Base-by-base conservation (phyloP, 2,888 invertebrate species). In the Lepidocyrtinus sp. region DNA sequence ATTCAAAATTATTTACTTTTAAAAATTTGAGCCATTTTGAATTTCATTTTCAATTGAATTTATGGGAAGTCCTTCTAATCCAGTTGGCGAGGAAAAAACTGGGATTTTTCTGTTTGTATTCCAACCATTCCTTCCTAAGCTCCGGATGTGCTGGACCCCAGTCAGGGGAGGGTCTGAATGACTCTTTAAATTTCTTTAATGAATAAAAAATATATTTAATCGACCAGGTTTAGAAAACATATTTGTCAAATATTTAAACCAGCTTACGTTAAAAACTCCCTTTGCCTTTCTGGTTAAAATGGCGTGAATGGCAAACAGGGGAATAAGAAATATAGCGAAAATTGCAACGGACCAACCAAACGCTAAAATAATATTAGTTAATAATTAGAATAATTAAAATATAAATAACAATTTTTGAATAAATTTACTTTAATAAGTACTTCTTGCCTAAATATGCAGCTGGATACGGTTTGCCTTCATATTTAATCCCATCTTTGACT, bases 71-170 rank as follows among this genome's bases (percentile, higher is more conserved):
- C n/a, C n/a, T n/a, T n/a, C n/a, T n/a, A n/a, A 70, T 55, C 24
- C 69, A 76, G 15, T 64, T 64, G 21, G 63, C 55, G 15, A 76
- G 3, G 19, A 67, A 61, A n/a, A 68, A 55, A 0, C 15, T 55
- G 0, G 61, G 15, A 1, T 15, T 2, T 67, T 46, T 26, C 21
- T 3, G 3, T 63, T 45, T 46, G 2, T 9, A 21, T 2, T 69
- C 26, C 5, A 71, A 22, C 83, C 83, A 83, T 0, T 55, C 65
- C 27, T 22, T 1, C 15, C 70, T 22, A 62, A 61, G 50, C 0
- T n/a, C 24, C 2, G 45, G 55, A 24, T 75, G 46, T 1, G 25
- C 62, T 19, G 83, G 83, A 24, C 83, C 83, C 83, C 83, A 83
- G 12, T 83, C 81, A 1, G 27, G 67, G 0, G 77, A 55, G 15